Evolutionary conservation across 2,888 invertebrate genomes (phyloP), one percentile per base, ranked within the genome.

Genomic region (Parasteatoda lunata): DNA sequence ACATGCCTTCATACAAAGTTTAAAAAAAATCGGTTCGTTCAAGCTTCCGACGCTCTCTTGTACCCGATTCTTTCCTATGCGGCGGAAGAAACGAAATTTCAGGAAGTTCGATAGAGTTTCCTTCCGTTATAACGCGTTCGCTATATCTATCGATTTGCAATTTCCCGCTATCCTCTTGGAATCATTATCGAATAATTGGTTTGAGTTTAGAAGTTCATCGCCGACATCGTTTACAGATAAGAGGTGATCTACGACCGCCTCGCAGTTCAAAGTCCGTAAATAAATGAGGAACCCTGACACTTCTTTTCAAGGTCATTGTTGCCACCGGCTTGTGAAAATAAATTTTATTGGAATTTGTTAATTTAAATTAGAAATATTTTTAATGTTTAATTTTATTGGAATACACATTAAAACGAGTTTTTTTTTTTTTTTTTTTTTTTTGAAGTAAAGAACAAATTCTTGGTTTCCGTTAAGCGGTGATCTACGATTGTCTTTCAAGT

Each of bases 91-190:
- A 81, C 30, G 47, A 48, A 54, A 11, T 54, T 81, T 54, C 75
- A 81, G 81, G 81, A 81, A 81, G 76, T 72, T 77, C 77, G 72
- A 72, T 77, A 69, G 66, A 52, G 77, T 47, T 83, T 83, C 83
- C 83, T 83, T 83, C 83, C 83, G 83, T 71, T 68, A 45, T 11
- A 64, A 69, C 9, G 64, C 7, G 59, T 59, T 54, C 68, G 47
- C 66, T 48, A 66, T 68, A 68, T 52, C 7, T 69, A 81, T 81
- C 52, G 81, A 81, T 81, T 69, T 71, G 64, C 64, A 47, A 64
- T 71, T 73, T 54, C 75, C 30, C 68, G n/a, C 45, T 13, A 52
- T 52, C 52, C 45, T 51, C 30, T 13, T 76, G 68, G 69, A 77
- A 77, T 71, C 72, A 66, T 64, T 65, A 80, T 72, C 47, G 75